Evolutionary conservation across 2,797 vertebrate genomes (phyloP).

Genomic region (Galago senegalensis): DNA sequence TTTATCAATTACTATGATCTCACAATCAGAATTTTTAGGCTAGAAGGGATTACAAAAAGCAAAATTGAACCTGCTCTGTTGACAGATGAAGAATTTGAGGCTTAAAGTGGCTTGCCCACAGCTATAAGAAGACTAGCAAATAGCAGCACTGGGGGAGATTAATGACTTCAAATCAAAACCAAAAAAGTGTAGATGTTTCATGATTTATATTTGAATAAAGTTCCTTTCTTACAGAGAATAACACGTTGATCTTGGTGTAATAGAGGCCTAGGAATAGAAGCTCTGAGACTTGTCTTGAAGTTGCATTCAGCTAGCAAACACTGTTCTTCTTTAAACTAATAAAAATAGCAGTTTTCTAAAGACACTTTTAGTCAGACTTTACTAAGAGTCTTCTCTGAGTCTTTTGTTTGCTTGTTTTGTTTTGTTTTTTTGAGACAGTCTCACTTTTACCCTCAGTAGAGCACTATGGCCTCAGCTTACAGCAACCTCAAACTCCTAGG

Average conservation of each 20-base stretch:
- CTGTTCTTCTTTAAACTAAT: neutral
- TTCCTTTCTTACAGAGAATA: neutral
- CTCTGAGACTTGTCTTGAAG: neutral
- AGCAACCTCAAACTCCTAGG: no score
- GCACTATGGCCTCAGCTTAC: no score
- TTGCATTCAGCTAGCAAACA: neutral
- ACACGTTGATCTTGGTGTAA: neutral
- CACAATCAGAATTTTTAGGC: slow-evolving; percentile 16
- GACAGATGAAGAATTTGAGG: neutral
- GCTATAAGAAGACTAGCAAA: neutral
- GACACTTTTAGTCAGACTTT: neutral
- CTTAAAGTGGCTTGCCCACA: neutral
- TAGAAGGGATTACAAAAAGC: neutral
- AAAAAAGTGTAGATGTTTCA: neutral
- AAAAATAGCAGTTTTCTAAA: neutral
- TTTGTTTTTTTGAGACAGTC: no score
- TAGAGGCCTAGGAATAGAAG: neutral
- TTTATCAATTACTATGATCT: slow-evolving; percentile 11
- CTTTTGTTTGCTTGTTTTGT: neutral
- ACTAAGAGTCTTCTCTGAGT: neutral
- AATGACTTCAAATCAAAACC: slow-evolving; percentile 13
- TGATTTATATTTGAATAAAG: neutral
- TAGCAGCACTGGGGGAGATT: neutral
- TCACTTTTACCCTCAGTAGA: no score
- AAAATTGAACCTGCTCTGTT: neutral